Conservation (phyloP, 2,113 vertebrate species). For the Dipodomys merriami region DNA sequence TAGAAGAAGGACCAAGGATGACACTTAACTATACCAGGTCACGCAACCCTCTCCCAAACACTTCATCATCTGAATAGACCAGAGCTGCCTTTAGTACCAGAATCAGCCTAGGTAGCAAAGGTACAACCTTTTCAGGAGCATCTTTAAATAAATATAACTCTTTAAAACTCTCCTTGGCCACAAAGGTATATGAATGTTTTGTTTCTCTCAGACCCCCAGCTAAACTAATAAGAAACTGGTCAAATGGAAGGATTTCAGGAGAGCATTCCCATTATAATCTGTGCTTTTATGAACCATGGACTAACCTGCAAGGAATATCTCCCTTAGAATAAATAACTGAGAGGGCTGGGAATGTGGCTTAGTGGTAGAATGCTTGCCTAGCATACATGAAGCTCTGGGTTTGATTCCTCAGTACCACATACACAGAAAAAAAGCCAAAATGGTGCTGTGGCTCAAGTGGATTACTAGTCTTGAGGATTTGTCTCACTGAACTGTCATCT, state of each 20-base stretch:
- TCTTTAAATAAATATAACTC: constrained; percentile 85
- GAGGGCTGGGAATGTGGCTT: constrained; percentile 75
- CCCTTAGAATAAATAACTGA: constrained; percentile 88
- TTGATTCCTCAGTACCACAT: too few species aligned
- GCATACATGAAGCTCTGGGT: too few species aligned
- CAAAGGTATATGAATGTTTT: constrained; percentile 89
- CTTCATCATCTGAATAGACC: constrained; percentile 85
- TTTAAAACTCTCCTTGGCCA: constrained; percentile 89
- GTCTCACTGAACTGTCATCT: constrained; percentile 67
- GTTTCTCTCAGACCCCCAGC: constrained; percentile 90
- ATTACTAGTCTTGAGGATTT: constrained; percentile 88
- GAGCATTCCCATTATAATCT: constrained; percentile 88
- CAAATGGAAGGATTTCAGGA: constrained; percentile 87
- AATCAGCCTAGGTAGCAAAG: constrained; percentile 86
- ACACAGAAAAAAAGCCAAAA: too few species aligned
- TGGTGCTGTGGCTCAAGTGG: constrained; percentile 58
- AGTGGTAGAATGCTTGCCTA: too few species aligned
- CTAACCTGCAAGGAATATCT: constrained; percentile 90
- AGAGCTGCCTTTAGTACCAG: constrained; percentile 87
- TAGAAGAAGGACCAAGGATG: constrained; percentile 86
- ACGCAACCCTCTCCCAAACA: constrained; percentile 87
- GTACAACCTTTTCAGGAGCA: constrained; percentile 86
- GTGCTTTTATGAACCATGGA: constrained; percentile 91
- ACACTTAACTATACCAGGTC: constrained; percentile 88
- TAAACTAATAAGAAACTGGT: constrained; percentile 89